Evolutionary conservation across 2,888 invertebrate genomes (phyloP), one percentile per base, ranked within the genome.

Genomic region (Leptodirus hochenwartii): DNA sequence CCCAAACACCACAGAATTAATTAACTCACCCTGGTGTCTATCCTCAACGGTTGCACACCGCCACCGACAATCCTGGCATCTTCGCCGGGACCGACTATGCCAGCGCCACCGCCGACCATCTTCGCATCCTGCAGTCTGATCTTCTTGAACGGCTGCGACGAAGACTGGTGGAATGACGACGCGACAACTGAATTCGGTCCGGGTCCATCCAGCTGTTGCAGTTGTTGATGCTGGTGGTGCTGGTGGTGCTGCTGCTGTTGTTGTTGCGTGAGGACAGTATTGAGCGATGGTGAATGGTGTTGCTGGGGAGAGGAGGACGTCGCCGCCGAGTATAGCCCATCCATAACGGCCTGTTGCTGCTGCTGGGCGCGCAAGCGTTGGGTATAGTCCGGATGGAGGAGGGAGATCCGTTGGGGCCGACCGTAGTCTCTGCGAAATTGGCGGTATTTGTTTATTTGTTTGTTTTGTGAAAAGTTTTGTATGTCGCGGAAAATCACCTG

Each of bases 81-180:
- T n/a, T n/a, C n/a, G n/a, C n/a, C n/a, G 50, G 43, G 15, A 22
- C 59, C 20, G n/a, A 20, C n/a, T 20, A n/a, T 9, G 20, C 8
- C n/a, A 6, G 20, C n/a, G 15, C 15, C 12, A 17, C 16, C 25
- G n/a, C n/a, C n/a, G 20, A 20, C n/a, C 20, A 65, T 63, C 40
- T 64, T 62, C 31, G 55, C 56, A 29, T 61, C 58, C 38, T 59
- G 61, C 50, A 72, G 62, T 36, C 72, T 59, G 51, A 71, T 68
- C 62, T 69, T 71, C 59, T 71, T 71, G 59, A 66, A 64, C 52
- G 70, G 67, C 43, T 68, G 69, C 39, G 64, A 66, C 44, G 63
- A 62, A 5, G 58, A 59, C 36, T 36, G 20, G 33, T 25, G 51
- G 6, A 56, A 58, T 30, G 64, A 53, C 15, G 64, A 54, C 29